These are phyloP conservation scores for Colinus virginianus DNA, from an alignment of 2,113 vertebrate species.

Conservation along the genomic window DNA sequence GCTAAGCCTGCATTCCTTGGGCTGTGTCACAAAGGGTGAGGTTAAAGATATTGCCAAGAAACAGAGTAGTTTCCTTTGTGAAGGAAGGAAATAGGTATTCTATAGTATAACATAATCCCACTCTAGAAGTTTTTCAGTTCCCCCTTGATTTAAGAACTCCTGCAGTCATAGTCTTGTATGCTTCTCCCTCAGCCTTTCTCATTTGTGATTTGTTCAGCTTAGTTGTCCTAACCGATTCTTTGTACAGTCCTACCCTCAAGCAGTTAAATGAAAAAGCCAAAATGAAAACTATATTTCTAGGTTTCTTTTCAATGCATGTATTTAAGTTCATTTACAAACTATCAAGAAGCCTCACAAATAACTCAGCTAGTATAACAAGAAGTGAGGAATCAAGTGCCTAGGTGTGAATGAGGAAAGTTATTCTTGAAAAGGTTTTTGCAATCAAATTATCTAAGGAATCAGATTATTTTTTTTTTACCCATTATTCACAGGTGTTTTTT, in stretches of 20 bases:
- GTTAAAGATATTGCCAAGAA: background rate
- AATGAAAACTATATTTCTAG: background rate
- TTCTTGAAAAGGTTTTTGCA: background rate
- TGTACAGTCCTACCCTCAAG: background rate
- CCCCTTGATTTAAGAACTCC: background rate
- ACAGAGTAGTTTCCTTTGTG: background rate
- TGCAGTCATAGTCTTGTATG: background rate
- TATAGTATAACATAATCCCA: background rate
- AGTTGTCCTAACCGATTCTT: background rate
- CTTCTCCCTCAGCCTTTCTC: background rate
- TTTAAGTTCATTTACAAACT: background rate
- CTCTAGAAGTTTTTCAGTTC: background rate
- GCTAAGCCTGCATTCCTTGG: background rate
- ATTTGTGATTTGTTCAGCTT: background rate
- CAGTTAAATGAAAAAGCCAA: background rate
- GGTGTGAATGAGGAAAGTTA: background rate
- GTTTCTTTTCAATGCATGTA: background rate
- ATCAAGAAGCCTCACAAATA: background rate
- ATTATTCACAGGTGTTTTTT: background rate
- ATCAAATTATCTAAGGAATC: background rate
- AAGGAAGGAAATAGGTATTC: background rate
- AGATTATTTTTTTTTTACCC: fast-evolving
- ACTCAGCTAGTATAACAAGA: background rate
- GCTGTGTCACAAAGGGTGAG: background rate
- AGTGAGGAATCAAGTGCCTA: background rate